phyloP scores from a whole-genome alignment of 1,140 invertebrate genomes.

The Probaryconus sp. region DNA sequence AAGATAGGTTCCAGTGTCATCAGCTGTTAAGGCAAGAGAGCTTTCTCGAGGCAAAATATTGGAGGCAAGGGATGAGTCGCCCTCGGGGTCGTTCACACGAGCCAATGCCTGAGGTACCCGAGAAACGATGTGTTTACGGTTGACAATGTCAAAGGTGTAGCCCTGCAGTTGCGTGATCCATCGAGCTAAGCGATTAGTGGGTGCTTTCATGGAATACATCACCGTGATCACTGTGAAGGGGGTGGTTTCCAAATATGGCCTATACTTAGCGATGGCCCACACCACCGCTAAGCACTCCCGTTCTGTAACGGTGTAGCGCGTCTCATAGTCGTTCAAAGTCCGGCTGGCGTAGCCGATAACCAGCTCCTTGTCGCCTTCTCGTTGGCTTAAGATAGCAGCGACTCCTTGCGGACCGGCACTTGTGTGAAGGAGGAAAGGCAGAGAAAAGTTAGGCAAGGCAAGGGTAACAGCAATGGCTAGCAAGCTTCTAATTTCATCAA shows the following conservation, averaged over 20 bases:
- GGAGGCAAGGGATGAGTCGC: background rate
- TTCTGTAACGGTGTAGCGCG: conserved; percentile 38
- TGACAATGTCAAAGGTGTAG: too few species aligned
- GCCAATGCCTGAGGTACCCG: conserved; percentile 21
- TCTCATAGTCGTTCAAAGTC: too few species aligned
- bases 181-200: conserved; percentile 56
- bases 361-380: conserved; percentile 6
- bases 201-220: too few species aligned
- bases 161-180: conserved; percentile 56
- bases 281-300: conserved; percentile 31
- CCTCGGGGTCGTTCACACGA: conserved; percentile 10
- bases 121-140: too few species aligned
- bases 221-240: conserved; percentile 4
- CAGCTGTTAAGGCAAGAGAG: too few species aligned
- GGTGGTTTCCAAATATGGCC: background rate
- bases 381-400: too few species aligned
- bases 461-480: background rate
- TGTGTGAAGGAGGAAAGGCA: conserved; percentile 23
- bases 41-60: too few species aligned
- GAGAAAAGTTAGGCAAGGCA: conserved; percentile 42
- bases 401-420: too few species aligned
- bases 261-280: too few species aligned
- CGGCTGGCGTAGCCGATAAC: conserved; percentile 29
- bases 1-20: too few species aligned
- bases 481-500: too few species aligned